Conservation (phyloP, 2,888 invertebrate genomes). For the Tubiluchus corallicola region DNA sequence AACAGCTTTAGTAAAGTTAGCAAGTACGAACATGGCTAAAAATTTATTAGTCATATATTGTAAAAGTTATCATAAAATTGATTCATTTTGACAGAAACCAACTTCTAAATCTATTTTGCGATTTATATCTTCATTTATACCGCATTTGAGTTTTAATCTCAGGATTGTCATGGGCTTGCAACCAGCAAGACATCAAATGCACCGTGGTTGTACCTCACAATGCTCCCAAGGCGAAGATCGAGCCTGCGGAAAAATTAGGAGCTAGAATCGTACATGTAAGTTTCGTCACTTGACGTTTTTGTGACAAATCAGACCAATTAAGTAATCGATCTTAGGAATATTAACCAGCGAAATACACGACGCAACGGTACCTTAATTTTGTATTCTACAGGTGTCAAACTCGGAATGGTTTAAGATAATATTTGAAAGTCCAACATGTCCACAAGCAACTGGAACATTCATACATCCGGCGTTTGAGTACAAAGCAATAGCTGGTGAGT, state of each 20-base stretch:
- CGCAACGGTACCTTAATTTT: too few relatives aligned
- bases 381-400: too few relatives aligned
- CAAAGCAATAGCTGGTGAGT: slow-evolving; percentile 23
- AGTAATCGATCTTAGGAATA: too few relatives aligned
- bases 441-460: slow-evolving; percentile 18
- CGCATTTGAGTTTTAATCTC: too few relatives aligned
- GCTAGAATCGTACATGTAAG: slow-evolving; percentile 17
- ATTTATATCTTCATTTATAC: neutral
- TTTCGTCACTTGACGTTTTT: too few relatives aligned
- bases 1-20: too few relatives aligned
- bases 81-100: too few relatives aligned
- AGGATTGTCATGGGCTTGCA: slow-evolving; percentile 20
- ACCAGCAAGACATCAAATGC: slow-evolving; percentile 16
- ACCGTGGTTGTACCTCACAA: slow-evolving; percentile 21
- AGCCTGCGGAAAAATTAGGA: slow-evolving; percentile 16
- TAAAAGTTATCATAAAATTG: neutral
- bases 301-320: too few relatives aligned
- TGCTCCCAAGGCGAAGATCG: slow-evolving; percentile 19
- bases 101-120: neutral
- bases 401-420: slow-evolving; percentile 18
- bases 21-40: too few relatives aligned
- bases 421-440: slow-evolving; percentile 22
- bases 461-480: slow-evolving; percentile 22
- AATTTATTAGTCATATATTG: too few relatives aligned
- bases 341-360: too few relatives aligned